phyloP scores from a whole-genome alignment of 2,113 vertebrate species.

The Gila orcuttii region DNA sequence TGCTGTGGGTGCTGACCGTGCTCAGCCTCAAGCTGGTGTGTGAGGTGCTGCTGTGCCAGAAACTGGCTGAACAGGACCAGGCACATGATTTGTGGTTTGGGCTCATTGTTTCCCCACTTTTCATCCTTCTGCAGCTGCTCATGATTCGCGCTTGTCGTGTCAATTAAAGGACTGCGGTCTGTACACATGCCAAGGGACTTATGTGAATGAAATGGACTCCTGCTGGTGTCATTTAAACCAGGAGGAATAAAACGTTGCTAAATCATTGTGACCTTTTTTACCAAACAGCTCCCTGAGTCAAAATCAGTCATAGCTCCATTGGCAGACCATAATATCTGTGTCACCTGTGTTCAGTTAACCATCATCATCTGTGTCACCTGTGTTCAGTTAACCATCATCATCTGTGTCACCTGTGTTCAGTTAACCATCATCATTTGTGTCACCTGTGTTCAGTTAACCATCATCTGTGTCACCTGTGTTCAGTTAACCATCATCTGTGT shows the following conservation, averaged over 20 bases:
- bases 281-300: no score
- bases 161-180: conserved; percentile 75
- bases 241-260: background rate
- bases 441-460: no score
- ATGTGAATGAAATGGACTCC: conserved; percentile 1
- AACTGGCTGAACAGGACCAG: conserved; percentile 85
- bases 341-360: no score
- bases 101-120: conserved; percentile 91
- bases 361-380: no score
- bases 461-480: no score
- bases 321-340: no score
- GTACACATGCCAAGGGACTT: conserved; percentile 3
- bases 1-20: conserved; percentile 96
- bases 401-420: no score
- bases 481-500: no score
- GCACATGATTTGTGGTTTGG: conserved; percentile 91
- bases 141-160: conserved; percentile 97
- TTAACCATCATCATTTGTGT: no score
- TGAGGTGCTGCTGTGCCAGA: conserved; percentile 96
- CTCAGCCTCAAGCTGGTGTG: conserved; percentile 98
- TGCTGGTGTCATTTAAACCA: conserved; percentile 4
- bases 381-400: no score
- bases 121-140: conserved; percentile 95
- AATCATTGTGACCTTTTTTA: conserved; percentile 9
- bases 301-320: no score